Conservation (phyloP, 2,113 vertebrate species). For the Harpagus bidentatus region DNA sequence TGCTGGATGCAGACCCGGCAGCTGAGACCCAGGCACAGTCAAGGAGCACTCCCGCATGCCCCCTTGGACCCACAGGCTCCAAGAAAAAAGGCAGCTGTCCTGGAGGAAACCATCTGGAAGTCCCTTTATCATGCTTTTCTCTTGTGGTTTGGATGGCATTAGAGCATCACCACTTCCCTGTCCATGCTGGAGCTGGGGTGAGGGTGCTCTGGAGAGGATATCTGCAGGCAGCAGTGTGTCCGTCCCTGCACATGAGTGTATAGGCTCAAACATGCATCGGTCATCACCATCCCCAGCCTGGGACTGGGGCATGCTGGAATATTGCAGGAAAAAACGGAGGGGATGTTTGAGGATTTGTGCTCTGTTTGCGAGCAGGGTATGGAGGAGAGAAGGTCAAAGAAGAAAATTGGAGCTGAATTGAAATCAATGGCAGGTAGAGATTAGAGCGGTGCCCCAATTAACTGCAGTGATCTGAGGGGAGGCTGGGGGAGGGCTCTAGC, state of each 20-base stretch:
- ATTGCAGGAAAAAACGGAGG: background rate
- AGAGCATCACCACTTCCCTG: background rate
- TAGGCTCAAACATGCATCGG: fast-evolving
- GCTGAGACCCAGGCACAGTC: background rate
- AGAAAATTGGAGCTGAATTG: constrained; percentile 50
- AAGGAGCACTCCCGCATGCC: background rate
- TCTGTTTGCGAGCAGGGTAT: background rate
- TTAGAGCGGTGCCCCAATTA: constrained; percentile 11
- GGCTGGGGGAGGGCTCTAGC: background rate
- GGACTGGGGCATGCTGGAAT: background rate
- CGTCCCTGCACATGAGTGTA: background rate
- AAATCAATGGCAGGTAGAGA: constrained; percentile 56
- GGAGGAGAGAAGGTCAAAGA: constrained; percentile 53
- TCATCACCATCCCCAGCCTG: background rate
- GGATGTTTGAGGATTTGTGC: constrained; percentile 16
- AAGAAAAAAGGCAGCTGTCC: background rate
- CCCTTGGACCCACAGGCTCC: background rate
- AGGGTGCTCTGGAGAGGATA: background rate
- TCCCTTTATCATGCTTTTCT: background rate
- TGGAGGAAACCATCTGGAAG: background rate
- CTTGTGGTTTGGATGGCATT: background rate
- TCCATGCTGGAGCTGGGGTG: background rate
- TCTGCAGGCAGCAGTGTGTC: background rate
- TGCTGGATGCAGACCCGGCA: background rate
- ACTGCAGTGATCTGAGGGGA: background rate